Evolutionary conservation across 2,797 vertebrate species (phyloP), one percentile per base, ranked within the genome.

Genomic region (Paguma larvata): DNA sequence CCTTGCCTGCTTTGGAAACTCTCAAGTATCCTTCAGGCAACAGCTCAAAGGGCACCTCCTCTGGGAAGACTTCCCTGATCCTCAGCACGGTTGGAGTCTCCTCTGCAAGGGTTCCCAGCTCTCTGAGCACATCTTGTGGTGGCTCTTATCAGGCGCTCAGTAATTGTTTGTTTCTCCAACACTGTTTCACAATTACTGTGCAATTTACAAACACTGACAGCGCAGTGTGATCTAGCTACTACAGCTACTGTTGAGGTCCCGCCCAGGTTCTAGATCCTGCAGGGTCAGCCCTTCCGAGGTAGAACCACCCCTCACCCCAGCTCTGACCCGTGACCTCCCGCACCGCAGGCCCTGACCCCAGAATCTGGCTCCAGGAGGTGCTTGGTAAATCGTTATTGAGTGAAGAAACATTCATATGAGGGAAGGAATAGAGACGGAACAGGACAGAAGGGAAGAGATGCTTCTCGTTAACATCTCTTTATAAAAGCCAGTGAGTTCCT

Each of bases 401-500:
- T 3, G 38, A 67, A 92, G 63, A 70, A 95, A 51, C 34, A 10
- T n/a, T n/a, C 14, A 5, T 10, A 75, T n/a, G 89, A 95, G 80
- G 79, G n/a, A 79, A 70, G 41, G 46, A 85, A 51, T 1, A 23
- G 86, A 46, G 84, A 56, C 59, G 48, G 83, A 97, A 91, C 94
- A 83, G 78, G 90, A 94, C 95, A 98, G 70, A 41, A 59, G 48
- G 97, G 51, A 97, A 79, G 72, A 95, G 97, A 97, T 91, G 92
- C 95, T 34, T 87, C 94, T 97, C 38, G 44, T 93, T 96, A 97
- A 98, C 95, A 94, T 97, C 80, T 85, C 98, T 98, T 97, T 85
- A 92, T 98, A 97, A 98, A 98, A 98, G 95, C 80, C 75, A 90
- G 95, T 12, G 0, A 97, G 97, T 97, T 96, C 72, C 91, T 94